Evolutionary conservation across 2,797 vertebrate genomes (phyloP).

Genomic region (Acanthopagrus latus): DNA sequence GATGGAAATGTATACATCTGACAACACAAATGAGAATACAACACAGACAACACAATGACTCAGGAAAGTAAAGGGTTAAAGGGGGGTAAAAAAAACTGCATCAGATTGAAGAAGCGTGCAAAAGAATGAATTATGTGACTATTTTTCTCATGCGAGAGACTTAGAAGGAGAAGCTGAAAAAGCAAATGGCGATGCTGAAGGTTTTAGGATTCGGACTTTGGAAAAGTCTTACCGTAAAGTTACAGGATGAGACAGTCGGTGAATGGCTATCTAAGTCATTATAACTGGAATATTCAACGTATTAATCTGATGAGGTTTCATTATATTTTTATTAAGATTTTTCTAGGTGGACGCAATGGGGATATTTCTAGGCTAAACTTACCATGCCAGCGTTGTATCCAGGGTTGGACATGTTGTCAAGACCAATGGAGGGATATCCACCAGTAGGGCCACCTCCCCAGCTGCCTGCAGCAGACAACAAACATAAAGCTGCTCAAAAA

Average conservation of each 20-base stretch:
- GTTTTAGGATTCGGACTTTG: conserved; percentile 44
- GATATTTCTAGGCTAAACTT: conserved; percentile 66
- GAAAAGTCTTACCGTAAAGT: conserved; percentile 71
- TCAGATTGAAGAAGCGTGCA: conserved; percentile 25
- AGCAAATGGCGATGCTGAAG: conserved; percentile 37
- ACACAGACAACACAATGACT: conserved; percentile 26
- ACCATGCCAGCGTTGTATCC: conserved; percentile 89
- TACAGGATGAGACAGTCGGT: conserved; percentile 58
- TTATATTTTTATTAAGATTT: conserved; percentile 16
- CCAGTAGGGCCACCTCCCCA: conserved; percentile 90
- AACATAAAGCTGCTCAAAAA: conserved; percentile 28
- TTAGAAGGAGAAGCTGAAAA: conserved; percentile 23
- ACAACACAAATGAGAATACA: conserved; percentile 20
- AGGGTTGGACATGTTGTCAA: conserved; percentile 73
- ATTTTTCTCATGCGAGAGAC: conserved; percentile 61
- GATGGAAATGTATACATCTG: conserved; percentile 13
- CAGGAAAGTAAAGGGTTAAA: conserved; percentile 29
- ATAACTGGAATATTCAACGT: conserved; percentile 72
- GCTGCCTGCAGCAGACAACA: conserved; percentile 83
- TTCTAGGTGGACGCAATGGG: not conserved
- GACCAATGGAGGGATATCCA: conserved; percentile 84
- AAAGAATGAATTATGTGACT: conserved; percentile 13
- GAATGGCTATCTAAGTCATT: conserved; percentile 67
- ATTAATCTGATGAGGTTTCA: conserved; percentile 46
- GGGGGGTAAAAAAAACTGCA: conserved; percentile 3